A percentile compares a stretch with the other conserved stretches of the same genome.
Evolutionary conservation across 1,140 invertebrate species (phyloP).

Genomic region (Tetragonula clypearis): DNA sequence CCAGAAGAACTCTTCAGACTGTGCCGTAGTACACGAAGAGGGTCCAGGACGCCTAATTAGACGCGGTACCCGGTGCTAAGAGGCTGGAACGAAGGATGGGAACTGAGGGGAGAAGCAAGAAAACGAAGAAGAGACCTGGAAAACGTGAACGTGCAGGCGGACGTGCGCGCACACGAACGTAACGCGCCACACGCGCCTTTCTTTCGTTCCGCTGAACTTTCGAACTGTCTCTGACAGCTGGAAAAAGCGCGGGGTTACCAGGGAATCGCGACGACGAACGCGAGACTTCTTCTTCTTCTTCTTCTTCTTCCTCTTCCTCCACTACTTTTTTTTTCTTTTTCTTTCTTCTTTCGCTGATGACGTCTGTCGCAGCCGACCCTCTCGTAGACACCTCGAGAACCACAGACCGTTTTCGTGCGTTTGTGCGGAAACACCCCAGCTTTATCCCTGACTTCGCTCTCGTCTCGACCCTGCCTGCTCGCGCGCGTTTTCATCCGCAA

Average conservation of each 20-base stretch:
- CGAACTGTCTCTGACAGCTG: conserved; percentile 53
- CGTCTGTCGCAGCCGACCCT: conserved; percentile 36
- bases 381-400: conserved; percentile 32
- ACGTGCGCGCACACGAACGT: not conserved
- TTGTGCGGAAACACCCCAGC: conserved; percentile 3
- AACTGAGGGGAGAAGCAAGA: conserved; percentile 48
- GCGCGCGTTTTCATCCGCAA: not conserved
- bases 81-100: conserved; percentile 54
- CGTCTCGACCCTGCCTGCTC: not conserved
- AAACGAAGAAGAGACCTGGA: conserved; percentile 64
- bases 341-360: conserved; percentile 8
- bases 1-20: conserved; percentile 71
- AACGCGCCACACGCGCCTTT: not conserved
- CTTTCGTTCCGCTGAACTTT: conserved; percentile 22
- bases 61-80: conserved; percentile 55
- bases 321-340: not conserved
- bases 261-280: conserved; percentile 4
- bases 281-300: not conserved
- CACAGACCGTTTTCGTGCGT: conserved; percentile 8
- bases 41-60: conserved; percentile 74
- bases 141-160: conserved; percentile 35
- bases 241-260: conserved; percentile 33
- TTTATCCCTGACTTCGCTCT: not conserved
- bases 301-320: not conserved
- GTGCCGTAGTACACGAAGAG: conserved; percentile 56